phyloP scores from a whole-genome alignment of 2,797 vertebrate genomes.

The Gymnodraco acuticeps region DNA sequence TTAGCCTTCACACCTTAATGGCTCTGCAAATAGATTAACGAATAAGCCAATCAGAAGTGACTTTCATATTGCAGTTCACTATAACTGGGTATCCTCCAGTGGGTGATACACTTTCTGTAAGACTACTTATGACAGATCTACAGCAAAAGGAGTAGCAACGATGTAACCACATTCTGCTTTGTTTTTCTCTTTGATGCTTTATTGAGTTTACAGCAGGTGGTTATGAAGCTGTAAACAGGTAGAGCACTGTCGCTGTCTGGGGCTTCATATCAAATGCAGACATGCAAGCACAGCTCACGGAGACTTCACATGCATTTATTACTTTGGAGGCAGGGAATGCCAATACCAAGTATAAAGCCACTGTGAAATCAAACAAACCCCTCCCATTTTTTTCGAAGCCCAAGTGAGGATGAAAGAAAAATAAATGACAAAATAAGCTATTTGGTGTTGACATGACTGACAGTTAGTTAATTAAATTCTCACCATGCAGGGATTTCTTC shows the following conservation, averaged over 20 bases:
- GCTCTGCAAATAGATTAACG: conserved; percentile 51
- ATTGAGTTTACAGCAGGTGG: conserved; percentile 41
- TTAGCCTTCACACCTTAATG: conserved; percentile 35
- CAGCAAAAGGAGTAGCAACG: neutral
- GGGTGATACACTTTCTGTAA: conserved; percentile 12
- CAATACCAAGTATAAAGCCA: conserved; percentile 33
- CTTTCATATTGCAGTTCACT: conserved; percentile 28
- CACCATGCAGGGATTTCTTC: conserved; percentile 64
- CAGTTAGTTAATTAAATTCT: conserved; percentile 78
- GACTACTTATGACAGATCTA: conserved; percentile 9
- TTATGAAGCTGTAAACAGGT: conserved; percentile 60
- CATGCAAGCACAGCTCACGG: conserved; percentile 20
- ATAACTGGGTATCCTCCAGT: conserved; percentile 13
- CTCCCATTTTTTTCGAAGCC: conserved; percentile 11
- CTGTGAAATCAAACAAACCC: conserved; percentile 60
- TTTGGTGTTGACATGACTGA: conserved; percentile 70
- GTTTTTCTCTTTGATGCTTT: conserved; percentile 4
- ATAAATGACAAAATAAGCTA: conserved; percentile 61
- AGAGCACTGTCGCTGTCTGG: conserved; percentile 21
- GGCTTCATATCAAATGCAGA: conserved; percentile 45
- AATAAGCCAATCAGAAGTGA: conserved; percentile 51
- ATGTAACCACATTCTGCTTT: conserved; percentile 6
- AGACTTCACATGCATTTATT: conserved; percentile 55
- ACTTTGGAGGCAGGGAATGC: conserved; percentile 39
- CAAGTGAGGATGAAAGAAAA: conserved; percentile 65